Conservation (phyloP, 1,140 invertebrate genomes). For the Bombus difficillimus region DNA sequence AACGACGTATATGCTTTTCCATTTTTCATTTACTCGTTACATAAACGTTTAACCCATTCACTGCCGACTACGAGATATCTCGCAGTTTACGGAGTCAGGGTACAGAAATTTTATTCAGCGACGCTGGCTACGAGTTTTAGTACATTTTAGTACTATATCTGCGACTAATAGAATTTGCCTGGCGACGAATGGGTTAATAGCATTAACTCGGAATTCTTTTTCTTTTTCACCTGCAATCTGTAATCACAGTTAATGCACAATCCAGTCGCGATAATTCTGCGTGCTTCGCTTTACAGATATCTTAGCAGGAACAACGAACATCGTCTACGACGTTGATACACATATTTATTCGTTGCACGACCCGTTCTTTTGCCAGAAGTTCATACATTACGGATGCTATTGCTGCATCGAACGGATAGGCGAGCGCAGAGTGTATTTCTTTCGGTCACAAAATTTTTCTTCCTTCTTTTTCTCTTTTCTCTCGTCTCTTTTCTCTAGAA, state of each 20-base stretch:
- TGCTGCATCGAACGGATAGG: not conserved
- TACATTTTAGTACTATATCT: too few species aligned
- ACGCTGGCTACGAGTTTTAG: too few species aligned
- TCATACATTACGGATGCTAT: not conserved
- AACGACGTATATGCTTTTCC: too few species aligned
- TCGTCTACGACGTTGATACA: not conserved
- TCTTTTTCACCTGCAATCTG: not conserved
- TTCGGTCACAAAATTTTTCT: not conserved
- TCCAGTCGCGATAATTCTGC: not conserved
- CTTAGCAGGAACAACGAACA: not conserved
- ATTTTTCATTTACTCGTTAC: too few species aligned
- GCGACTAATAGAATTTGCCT: too few species aligned
- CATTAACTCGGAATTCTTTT: not conserved
- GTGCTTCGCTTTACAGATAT: not conserved
- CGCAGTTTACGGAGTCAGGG: too few species aligned
- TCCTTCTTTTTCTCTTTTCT: not conserved
- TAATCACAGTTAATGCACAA: too few species aligned
- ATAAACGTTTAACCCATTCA: too few species aligned
- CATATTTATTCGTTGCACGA: slow-evolving; percentile 24
- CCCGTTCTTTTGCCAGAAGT: not conserved
- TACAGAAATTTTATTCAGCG: too few species aligned
- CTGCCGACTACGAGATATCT: too few species aligned
- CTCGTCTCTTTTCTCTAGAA: not conserved
- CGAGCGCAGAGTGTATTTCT: too few species aligned
- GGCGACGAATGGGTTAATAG: not conserved